These are phyloP conservation scores for Nasonia oneida DNA, from an alignment of 2,888 invertebrate species.

Conservation along the genomic window DNA sequence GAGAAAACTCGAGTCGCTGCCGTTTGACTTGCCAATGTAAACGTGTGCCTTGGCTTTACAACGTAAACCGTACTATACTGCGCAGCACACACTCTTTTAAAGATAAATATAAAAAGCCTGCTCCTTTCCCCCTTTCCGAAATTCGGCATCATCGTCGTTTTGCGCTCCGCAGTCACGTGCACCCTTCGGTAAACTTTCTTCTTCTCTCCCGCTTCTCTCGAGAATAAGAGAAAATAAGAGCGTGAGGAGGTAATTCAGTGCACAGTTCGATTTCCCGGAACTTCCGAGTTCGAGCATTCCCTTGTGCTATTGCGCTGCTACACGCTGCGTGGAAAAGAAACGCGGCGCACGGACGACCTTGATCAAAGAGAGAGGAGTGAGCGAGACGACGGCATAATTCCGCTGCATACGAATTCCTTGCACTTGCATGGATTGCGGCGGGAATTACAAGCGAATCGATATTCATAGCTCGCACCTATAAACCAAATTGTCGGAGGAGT, in stretches of 20 bases:
- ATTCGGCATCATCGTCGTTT: conserved; percentile 20
- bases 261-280: not conserved
- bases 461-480: conserved; percentile 10
- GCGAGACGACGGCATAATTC: not conserved
- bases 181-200: conserved; percentile 9
- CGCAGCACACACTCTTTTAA: too few relatives aligned
- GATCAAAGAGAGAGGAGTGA: not conserved
- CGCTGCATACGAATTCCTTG: not conserved
- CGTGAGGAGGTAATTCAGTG: not conserved
- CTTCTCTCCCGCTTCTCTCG: not conserved
- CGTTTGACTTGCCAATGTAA: too few relatives aligned
- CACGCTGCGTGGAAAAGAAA: not conserved
- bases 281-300: not conserved
- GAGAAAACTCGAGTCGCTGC: not conserved
- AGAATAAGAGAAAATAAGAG: not conserved
- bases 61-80: not conserved
- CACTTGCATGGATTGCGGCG: not conserved
- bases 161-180: conserved; percentile 18
- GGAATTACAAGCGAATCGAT: conserved; percentile 12
- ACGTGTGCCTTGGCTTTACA: not conserved
- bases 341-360: not conserved
- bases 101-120: not conserved
- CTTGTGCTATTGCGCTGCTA: not conserved
- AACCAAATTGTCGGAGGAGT: not conserved
- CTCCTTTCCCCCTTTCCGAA: too few relatives aligned